Evolutionary conservation across 2,797 vertebrate genomes (phyloP).

Genomic region (Alouatta caraya): DNA sequence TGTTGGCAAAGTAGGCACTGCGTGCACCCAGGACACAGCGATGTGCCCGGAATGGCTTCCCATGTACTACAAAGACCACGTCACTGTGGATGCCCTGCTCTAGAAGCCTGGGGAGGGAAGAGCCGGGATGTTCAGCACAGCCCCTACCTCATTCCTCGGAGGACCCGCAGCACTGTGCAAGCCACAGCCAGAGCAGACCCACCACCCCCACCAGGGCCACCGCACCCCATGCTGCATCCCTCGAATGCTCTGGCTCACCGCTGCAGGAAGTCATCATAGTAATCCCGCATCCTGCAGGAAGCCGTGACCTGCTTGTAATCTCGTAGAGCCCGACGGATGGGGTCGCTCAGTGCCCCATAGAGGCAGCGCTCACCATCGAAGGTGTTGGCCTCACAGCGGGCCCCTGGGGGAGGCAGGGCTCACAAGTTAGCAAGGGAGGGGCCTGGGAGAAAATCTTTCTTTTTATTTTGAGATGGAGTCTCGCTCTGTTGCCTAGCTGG

Average conservation of each 20-base stretch:
- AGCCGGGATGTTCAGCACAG: background rate
- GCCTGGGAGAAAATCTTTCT: too few species aligned
- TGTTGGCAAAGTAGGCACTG: slow-evolving; percentile 94
- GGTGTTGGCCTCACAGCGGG: slow-evolving; percentile 97
- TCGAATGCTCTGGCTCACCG: slow-evolving; percentile 83
- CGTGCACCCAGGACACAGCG: slow-evolving; percentile 93
- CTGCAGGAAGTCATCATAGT: slow-evolving; percentile 94
- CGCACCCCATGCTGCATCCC: background rate
- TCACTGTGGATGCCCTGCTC: slow-evolving; percentile 95
- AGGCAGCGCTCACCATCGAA: slow-evolving; percentile 96
- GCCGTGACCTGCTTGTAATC: slow-evolving; percentile 96
- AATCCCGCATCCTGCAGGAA: slow-evolving; percentile 92
- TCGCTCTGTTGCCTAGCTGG: too few species aligned
- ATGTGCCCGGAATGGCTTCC: slow-evolving; percentile 93
- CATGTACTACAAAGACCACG: slow-evolving; percentile 93
- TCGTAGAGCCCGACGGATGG: slow-evolving; percentile 92
- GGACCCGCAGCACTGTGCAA: too few species aligned
- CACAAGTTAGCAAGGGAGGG: background rate
- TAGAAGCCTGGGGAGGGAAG: slow-evolving; percentile 87
- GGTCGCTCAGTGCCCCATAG: slow-evolving; percentile 93
- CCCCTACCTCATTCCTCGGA: accelerated
- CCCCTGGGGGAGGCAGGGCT: slow-evolving; percentile 84
- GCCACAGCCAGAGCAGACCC: background rate
- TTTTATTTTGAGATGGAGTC: too few species aligned
- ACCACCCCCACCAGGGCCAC: background rate